Evolutionary conservation across 2,113 vertebrate species (phyloP).

Genomic region (Brachyhypopomus gauderio): DNA sequence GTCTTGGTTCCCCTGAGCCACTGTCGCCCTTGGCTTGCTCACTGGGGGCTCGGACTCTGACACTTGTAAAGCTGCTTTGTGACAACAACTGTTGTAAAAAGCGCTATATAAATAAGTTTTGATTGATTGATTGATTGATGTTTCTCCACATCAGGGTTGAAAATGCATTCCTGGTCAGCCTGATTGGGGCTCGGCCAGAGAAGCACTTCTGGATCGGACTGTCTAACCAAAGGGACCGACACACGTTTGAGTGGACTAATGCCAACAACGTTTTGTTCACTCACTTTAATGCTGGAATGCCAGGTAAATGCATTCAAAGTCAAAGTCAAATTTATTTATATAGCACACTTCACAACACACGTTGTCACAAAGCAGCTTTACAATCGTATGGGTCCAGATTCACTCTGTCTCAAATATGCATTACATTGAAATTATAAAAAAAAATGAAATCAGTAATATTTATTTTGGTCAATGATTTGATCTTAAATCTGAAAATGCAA

Average conservation of each 20-base stretch:
- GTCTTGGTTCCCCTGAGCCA: too few species aligned
- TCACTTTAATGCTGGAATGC: constrained; percentile 88
- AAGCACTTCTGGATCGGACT: constrained; percentile 91
- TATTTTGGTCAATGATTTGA: not conserved
- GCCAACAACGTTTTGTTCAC: constrained; percentile 77
- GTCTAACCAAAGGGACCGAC: constrained; percentile 79
- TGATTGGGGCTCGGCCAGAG: constrained; percentile 85
- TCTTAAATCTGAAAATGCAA: not conserved
- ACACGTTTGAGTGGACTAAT: constrained; percentile 82
- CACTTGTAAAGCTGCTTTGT: too few species aligned
- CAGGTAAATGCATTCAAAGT: constrained; percentile 75
- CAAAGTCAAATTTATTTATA: too few species aligned
- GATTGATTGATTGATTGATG: too few species aligned
- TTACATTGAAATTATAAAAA: too few species aligned
- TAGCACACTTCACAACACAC: too few species aligned
- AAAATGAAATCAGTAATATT: too few species aligned
- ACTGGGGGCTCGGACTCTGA: too few species aligned
- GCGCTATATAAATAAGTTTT: too few species aligned
- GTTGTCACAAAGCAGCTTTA: too few species aligned
- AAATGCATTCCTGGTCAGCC: constrained; percentile 90
- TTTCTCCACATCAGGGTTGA: constrained; percentile 77
- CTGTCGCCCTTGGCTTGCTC: too few species aligned
- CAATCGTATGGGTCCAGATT: not conserved
- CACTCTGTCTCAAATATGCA: not conserved
- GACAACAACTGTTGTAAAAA: too few species aligned